Evolutionary conservation across 2,113 vertebrate species (phyloP), one percentile per base, ranked within the genome.

Genomic region (Indicator indicator): DNA sequence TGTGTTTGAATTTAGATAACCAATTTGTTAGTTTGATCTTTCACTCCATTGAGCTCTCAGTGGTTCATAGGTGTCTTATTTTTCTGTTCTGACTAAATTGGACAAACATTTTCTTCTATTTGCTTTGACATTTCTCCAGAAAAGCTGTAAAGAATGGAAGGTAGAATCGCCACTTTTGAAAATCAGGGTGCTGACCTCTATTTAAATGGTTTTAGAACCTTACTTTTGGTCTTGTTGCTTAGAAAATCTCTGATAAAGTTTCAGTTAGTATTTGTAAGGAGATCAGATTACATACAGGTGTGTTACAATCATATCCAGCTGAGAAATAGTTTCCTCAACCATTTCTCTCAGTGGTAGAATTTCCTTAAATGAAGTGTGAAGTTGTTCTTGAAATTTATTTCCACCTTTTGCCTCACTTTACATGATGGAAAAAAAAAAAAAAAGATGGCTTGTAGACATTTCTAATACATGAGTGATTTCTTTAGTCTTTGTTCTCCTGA

Each of bases 331-430:
- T 84, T 85, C 40, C 84, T 73, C 76, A 84, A 80, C 40, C 21
- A 36, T 71, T 86, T 83, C 19, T 87, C 87, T 73, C 68, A 89
- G 38, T 54, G 40, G 38, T 40, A 71, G 20, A 26, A 60, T 89
- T 93, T 74, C 3, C 2, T 77, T 19, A 74, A 92, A 91, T 64
- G 38, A 73, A 60, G 32, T 65, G 42, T 71, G 60, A 87, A 83
- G 42, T 71, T 84, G 52, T 88, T 90, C 48, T 81, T 67, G 36
- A 74, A 85, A 79, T 55, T 55, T 17, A 77, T 93, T 94, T 93
- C 52, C 48, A 80, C 40, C 9, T 89, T 88, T 76, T 83, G 5
- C 52, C 60, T 88, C 33, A 48, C 27, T 79, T 76, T 38, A 59
- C 0, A 0, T 17, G 38, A 80, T 42, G 46, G 52, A 89, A 91